Evolutionary conservation across 2,797 vertebrate genomes (phyloP).

Genomic region (Alca torda): DNA sequence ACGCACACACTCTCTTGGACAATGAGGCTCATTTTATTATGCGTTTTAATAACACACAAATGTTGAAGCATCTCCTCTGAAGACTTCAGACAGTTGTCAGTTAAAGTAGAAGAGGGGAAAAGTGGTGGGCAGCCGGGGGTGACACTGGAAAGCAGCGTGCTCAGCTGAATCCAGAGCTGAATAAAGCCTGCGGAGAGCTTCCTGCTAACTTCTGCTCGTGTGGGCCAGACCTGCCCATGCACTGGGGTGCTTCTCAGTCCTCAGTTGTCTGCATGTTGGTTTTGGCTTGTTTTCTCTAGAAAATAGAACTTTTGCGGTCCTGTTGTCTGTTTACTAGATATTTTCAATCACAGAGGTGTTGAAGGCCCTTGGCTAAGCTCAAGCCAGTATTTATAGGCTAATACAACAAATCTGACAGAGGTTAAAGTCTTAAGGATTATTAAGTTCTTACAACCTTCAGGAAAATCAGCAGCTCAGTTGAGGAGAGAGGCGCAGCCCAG

Average conservation of each 20-base stretch:
- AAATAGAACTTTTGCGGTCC: background rate
- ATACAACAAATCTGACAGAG: background rate
- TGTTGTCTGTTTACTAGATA: background rate
- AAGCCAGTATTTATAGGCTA: background rate
- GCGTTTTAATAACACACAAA: background rate
- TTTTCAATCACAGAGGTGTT: background rate
- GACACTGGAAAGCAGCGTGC: accelerated
- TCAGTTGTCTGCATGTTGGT: background rate
- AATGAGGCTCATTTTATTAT: background rate
- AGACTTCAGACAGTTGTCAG: background rate
- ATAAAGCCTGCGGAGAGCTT: background rate
- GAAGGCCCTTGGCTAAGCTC: background rate
- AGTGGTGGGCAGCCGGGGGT: background rate
- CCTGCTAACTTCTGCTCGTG: accelerated
- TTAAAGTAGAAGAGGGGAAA: background rate
- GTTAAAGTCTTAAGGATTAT: background rate
- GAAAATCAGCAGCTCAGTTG: background rate
- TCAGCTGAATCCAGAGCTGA: background rate
- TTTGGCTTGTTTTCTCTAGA: background rate
- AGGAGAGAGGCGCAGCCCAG: background rate
- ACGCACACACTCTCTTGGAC: background rate
- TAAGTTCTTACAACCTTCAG: background rate
- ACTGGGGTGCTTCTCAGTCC: background rate
- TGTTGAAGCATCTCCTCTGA: background rate
- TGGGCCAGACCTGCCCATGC: background rate